phyloP scores from a whole-genome alignment of 1,140 invertebrate species.

The Platorchestia sp. region DNA sequence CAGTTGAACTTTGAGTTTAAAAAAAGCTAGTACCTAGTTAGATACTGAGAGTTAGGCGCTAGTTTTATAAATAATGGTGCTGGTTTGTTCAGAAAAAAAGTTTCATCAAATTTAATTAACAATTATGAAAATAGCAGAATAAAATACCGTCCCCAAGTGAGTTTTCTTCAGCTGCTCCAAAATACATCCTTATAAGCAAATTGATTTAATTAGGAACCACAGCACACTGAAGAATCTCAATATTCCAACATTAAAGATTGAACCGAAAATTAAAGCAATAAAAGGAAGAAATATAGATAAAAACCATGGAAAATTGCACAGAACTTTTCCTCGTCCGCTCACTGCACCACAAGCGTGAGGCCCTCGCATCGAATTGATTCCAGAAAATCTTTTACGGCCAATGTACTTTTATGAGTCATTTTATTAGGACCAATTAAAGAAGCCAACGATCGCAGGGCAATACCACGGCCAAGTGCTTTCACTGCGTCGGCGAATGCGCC shows the following conservation, averaged over 20 bases:
- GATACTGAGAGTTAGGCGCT: no score
- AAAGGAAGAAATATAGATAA: neutral
- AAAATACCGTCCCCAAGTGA: no score
- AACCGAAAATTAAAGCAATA: neutral
- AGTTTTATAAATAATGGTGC: no score
- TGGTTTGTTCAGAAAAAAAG: neutral
- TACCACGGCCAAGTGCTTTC: neutral
- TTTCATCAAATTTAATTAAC: neutral
- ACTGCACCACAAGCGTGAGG: neutral
- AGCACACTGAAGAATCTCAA: no score
- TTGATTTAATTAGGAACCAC: no score
- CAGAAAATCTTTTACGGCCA: constrained; percentile 44
- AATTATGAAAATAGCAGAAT: no score
- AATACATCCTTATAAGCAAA: no score
- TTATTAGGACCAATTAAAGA: constrained; percentile 30
- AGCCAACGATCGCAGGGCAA: neutral
- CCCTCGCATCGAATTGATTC: constrained; percentile 13
- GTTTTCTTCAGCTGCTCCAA: no score
- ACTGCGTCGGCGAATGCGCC: neutral
- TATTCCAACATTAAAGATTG: neutral
- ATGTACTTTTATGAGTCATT: constrained; percentile 13
- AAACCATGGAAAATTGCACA: neutral
- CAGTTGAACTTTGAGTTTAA: no score
- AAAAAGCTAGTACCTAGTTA: no score
- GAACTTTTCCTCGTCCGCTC: neutral